Percentiles rank a stretch among this genome's conserved stretches.
phyloP scores from a whole-genome alignment of 2,797 vertebrate species.

The Manis crassicaudata region DNA sequence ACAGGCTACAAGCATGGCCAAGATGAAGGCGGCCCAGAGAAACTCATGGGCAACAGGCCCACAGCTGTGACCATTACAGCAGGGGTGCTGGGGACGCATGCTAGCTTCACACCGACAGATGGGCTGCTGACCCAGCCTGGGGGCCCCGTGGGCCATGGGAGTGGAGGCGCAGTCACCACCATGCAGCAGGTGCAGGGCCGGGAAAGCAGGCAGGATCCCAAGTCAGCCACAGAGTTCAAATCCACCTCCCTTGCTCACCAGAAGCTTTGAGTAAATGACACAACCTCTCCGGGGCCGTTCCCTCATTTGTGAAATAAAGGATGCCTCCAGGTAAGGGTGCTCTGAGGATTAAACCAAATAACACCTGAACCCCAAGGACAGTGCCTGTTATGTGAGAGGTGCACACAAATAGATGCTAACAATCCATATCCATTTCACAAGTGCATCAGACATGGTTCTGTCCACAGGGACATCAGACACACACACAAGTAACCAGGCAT shows the following conservation, averaged over 20 bases:
- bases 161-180: too few species aligned
- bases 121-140: neutral
- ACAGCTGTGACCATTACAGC: neutral
- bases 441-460: neutral
- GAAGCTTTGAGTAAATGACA: neutral
- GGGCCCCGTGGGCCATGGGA: fast-evolving
- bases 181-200: fast-evolving
- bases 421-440: neutral
- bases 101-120: fast-evolving
- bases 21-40: neutral
- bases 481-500: too few species aligned
- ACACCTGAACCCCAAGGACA: neutral
- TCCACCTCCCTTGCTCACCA: neutral
- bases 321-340: neutral
- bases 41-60: neutral
- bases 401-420: neutral
- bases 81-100: neutral
- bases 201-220: fast-evolving
- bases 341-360: neutral
- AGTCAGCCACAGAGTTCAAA: neutral
- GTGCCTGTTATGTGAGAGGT: neutral
- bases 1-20: neutral
- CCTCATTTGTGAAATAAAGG: neutral
- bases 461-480: neutral
- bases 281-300: neutral